phyloP scores from a whole-genome alignment of 2,797 vertebrate genomes.

The Pseudocheirus occidentalis region DNA sequence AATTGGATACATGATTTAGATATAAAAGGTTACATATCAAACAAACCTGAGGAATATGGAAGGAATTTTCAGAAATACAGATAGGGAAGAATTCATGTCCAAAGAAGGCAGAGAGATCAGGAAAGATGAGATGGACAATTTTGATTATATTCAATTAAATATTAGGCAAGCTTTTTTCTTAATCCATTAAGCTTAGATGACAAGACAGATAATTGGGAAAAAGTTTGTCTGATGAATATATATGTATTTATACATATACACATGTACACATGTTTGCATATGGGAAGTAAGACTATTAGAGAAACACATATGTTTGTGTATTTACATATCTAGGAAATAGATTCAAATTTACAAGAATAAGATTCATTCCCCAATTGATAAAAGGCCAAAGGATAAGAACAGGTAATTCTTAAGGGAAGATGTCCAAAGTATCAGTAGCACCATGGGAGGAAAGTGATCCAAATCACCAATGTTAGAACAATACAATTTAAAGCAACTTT shows the following conservation, averaged over 20 bases:
- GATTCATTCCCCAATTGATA: not conserved
- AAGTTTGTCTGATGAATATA: not conserved
- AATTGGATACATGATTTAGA: not conserved
- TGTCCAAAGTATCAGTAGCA: not conserved
- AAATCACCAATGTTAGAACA: not conserved
- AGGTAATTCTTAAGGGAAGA: not conserved
- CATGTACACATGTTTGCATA: not conserved
- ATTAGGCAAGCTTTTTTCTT: not conserved
- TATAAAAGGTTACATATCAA: not conserved
- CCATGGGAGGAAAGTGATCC: not conserved
- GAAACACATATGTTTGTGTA: not conserved
- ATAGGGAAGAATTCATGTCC: not conserved
- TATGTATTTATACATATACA: not conserved
- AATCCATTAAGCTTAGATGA: not conserved
- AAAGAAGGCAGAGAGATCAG: not conserved
- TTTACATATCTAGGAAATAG: not conserved
- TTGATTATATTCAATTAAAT: not conserved
- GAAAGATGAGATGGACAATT: not conserved
- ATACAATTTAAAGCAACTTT: not conserved
- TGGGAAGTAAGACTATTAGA: not conserved
- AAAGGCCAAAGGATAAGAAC: not conserved
- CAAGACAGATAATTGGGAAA: not conserved
- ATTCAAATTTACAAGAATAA: not conserved
- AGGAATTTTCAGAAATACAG: not conserved
- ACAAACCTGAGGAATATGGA: not conserved